phyloP scores from a whole-genome alignment of 2,888 invertebrate species.

The Agrochola circellaris region DNA sequence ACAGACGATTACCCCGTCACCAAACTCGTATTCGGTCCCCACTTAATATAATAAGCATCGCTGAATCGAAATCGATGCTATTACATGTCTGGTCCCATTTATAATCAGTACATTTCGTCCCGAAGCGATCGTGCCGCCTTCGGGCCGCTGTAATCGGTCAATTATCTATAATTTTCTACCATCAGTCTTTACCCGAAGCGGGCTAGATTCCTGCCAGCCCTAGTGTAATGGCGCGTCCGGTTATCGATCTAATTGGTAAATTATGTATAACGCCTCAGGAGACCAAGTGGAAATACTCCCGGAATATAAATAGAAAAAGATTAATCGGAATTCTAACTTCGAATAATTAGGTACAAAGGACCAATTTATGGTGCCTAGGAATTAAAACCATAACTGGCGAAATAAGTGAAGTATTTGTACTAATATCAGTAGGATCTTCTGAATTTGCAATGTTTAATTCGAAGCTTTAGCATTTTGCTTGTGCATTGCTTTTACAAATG shows the following conservation, averaged over 20 bases:
- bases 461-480: neutral
- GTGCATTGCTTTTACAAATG: neutral
- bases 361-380: neutral
- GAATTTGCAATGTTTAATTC: neutral
- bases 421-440: neutral
- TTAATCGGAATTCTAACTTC: conserved; percentile 16
- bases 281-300: conserved; percentile 38
- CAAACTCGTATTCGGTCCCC: conserved; percentile 86
- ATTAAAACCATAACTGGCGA: neutral
- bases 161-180: conserved; percentile 90
- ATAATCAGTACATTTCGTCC: conserved; percentile 86
- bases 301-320: conserved; percentile 40
- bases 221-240: conserved; percentile 78
- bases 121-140: conserved; percentile 74
- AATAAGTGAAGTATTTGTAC: neutral
- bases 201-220: conserved; percentile 81
- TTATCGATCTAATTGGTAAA: conserved; percentile 88
- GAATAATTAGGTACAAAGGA: neutral
- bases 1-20: conserved; percentile 88
- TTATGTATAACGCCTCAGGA: conserved; percentile 76
- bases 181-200: conserved; percentile 87
- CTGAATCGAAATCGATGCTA: conserved; percentile 89
- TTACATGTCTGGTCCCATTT: conserved; percentile 88
- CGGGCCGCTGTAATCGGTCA: conserved; percentile 87
- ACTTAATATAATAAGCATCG: conserved; percentile 90